A percentile compares a stretch with the other conserved stretches of the same genome.
Evolutionary conservation across 2,888 invertebrate species (phyloP).

Genomic region (Cyrtodaria siliqua): DNA sequence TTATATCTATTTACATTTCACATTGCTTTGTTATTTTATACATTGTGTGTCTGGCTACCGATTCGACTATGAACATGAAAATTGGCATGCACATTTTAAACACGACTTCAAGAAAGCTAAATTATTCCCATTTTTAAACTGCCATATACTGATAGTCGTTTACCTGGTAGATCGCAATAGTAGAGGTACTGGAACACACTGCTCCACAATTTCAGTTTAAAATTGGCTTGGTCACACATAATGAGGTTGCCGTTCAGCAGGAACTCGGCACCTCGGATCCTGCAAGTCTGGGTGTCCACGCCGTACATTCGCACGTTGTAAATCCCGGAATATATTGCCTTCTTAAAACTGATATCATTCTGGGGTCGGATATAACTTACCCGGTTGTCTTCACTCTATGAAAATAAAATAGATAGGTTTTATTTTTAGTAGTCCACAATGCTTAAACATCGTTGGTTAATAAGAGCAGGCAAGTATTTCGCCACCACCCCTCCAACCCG

Average conservation of each 20-base stretch:
- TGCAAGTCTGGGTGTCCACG: conserved; percentile 39
- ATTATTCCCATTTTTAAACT: too few relatives aligned
- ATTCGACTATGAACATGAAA: too few relatives aligned
- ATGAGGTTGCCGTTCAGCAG: conserved; percentile 51
- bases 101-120: too few relatives aligned
- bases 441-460: neutral
- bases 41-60: too few relatives aligned
- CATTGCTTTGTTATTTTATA: too few relatives aligned
- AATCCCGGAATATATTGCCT: conserved; percentile 49
- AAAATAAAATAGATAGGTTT: neutral
- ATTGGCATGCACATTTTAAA: too few relatives aligned
- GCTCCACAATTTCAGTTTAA: conserved; percentile 44
- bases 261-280: conserved; percentile 57
- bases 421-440: neutral
- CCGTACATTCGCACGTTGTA: conserved; percentile 52
- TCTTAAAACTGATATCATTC: conserved; percentile 17
- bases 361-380: neutral
- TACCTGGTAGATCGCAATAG: conserved; percentile 47
- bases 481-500: too few relatives aligned
- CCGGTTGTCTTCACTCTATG: too few relatives aligned
- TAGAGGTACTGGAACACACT: conserved; percentile 44
- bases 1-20: too few relatives aligned
- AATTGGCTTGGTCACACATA: conserved; percentile 50
- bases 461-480: too few relatives aligned
- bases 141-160: too few relatives aligned